These are phyloP conservation scores for Pedetes capensis DNA, from an alignment of 2,113 vertebrate genomes.

Conservation along the genomic window DNA sequence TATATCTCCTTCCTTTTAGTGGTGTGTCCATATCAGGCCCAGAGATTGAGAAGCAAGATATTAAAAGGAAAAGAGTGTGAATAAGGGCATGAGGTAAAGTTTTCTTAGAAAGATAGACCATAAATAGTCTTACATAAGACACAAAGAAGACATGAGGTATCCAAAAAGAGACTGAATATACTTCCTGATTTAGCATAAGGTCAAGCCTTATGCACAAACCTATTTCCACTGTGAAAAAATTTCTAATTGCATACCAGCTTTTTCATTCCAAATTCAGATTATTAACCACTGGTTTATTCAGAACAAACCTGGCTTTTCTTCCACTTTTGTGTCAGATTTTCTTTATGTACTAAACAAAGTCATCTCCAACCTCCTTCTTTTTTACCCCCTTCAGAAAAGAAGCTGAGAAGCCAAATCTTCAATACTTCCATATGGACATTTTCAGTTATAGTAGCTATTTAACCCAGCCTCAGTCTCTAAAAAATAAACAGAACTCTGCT, in stretches of 20 bases:
- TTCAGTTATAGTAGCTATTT: neutral
- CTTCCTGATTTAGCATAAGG: neutral
- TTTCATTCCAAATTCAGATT: neutral
- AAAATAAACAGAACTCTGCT: neutral
- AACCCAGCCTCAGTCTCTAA: neutral
- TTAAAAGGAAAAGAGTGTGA: neutral
- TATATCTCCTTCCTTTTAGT: neutral
- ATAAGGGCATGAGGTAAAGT: accelerated
- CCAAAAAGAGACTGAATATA: accelerated
- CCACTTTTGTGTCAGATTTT: neutral
- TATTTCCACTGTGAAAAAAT: neutral
- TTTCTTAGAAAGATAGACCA: neutral
- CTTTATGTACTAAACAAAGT: neutral
- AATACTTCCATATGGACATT: neutral
- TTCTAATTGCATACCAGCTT: neutral
- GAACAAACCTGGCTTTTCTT: neutral
- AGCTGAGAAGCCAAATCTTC: neutral
- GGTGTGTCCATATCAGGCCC: neutral
- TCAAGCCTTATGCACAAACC: neutral
- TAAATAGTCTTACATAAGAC: neutral
- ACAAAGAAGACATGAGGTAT: neutral
- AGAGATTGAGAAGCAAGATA: neutral
- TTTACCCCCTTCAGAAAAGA: neutral
- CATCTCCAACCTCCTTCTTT: neutral
- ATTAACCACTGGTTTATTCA: neutral